A percentile compares a stretch with the other conserved stretches of the same genome.
Evolutionary conservation across 1,140 invertebrate genomes (phyloP).

Genomic region (Heliothis virescens): DNA sequence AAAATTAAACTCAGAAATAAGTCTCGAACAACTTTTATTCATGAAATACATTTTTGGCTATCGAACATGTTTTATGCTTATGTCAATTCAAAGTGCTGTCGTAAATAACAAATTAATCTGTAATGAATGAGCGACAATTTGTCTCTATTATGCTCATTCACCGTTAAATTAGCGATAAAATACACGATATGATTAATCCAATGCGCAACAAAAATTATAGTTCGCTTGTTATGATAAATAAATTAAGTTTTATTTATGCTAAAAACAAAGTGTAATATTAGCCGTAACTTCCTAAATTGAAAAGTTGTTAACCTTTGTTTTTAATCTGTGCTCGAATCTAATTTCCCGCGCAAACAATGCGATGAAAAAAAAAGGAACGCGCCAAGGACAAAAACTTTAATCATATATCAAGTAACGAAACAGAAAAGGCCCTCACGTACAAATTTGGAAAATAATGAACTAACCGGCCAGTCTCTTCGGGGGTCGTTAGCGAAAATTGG

Average conservation of each 20-base stretch:
- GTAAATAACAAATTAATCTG: conserved; percentile 22
- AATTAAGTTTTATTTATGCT: too few relatives aligned
- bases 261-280: too few relatives aligned
- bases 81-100: background rate
- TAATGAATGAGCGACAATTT: conserved; percentile 34
- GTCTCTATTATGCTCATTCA: conserved; percentile 22
- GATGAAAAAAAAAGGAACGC: conserved; percentile 36
- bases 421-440: conserved; percentile 64
- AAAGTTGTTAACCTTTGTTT: background rate
- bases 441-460: conserved; percentile 81
- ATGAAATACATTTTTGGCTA: background rate
- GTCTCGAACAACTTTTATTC: background rate
- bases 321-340: conserved; percentile 24
- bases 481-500: conserved; percentile 75
- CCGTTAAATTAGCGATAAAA: conserved; percentile 37
- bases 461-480: conserved; percentile 71
- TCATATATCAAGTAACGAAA: conserved; percentile 77
- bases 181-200: conserved; percentile 20
- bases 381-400: conserved; percentile 66
- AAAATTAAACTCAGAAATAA: background rate
- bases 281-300: too few relatives aligned
- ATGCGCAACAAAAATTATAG: conserved; percentile 44
- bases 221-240: conserved; percentile 24
- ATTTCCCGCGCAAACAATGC: conserved; percentile 39
- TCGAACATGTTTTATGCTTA: background rate